These are phyloP conservation scores for Melozone crissalis DNA, from an alignment of 2,113 vertebrate genomes.

Conservation along the genomic window DNA sequence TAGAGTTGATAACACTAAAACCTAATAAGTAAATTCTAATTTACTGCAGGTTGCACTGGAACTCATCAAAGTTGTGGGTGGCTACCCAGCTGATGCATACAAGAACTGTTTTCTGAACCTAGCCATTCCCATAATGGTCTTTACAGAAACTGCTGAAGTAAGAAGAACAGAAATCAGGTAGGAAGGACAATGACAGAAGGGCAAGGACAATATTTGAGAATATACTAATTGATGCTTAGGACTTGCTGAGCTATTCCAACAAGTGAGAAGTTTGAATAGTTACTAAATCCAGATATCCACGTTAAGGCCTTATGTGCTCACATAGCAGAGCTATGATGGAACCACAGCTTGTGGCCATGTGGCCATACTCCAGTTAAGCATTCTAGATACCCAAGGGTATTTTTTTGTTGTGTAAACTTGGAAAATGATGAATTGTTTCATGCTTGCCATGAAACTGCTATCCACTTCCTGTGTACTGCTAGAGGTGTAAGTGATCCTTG, in stretches of 20 bases:
- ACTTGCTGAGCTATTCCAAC: background rate
- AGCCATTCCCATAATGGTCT: conserved; percentile 93
- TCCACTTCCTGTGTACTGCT: background rate
- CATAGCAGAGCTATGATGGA: background rate
- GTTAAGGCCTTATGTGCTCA: background rate
- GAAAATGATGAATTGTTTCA: background rate
- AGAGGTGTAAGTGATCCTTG: background rate
- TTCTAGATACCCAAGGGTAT: background rate
- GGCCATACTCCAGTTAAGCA: background rate
- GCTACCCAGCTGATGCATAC: conserved; percentile 86
- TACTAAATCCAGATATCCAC: background rate
- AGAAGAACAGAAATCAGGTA: conserved; percentile 92
- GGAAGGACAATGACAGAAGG: background rate
- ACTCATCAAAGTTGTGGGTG: conserved; percentile 90
- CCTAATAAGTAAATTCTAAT: background rate
- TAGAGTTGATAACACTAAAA: background rate
- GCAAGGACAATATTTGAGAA: background rate
- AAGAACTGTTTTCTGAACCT: conserved; percentile 98
- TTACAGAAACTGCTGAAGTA: conserved; percentile 90
- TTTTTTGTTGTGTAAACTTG: background rate
- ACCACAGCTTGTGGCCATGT: background rate
- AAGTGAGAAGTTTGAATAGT: background rate
- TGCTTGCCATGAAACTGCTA: background rate
- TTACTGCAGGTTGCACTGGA: conserved; percentile 89
- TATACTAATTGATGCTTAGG: background rate